phyloP scores from a whole-genome alignment of 2,797 vertebrate genomes.

The Siniperca undulata region DNA sequence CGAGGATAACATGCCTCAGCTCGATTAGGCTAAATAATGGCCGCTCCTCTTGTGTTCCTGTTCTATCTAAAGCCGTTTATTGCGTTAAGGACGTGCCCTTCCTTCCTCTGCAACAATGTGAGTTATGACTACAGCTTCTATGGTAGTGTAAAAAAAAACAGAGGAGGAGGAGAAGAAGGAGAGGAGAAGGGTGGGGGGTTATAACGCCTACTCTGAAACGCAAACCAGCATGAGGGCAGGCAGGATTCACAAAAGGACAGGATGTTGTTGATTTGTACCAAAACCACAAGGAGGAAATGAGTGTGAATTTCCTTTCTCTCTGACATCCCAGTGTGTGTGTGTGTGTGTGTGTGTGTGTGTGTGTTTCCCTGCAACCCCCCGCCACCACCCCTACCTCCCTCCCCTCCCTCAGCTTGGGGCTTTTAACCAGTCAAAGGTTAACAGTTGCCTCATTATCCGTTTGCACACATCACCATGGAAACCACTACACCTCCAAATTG shows the following conservation, averaged over 20 bases:
- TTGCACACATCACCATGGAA: slow-evolving; percentile 80
- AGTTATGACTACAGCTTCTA: slow-evolving; percentile 71
- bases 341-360: slow-evolving; percentile 78
- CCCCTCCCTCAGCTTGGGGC: slow-evolving; percentile 70
- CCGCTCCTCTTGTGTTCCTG: slow-evolving; percentile 50
- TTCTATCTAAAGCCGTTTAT: slow-evolving; percentile 69
- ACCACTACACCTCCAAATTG: slow-evolving; percentile 76
- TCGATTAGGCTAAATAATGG: slow-evolving; percentile 58
- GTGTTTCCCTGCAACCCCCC: slow-evolving; percentile 13
- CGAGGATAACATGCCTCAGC: slow-evolving; percentile 28
- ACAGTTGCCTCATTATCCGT: slow-evolving; percentile 81
- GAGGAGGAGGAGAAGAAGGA: not conserved
- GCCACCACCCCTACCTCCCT: slow-evolving; percentile 41
- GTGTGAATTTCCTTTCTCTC: slow-evolving; percentile 93
- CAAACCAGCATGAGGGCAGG: slow-evolving; percentile 88
- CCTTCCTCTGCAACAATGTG: slow-evolving; percentile 78
- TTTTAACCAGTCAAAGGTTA: slow-evolving; percentile 87
- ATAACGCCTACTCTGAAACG: slow-evolving; percentile 79
- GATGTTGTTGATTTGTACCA: slow-evolving; percentile 98
- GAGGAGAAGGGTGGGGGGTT: slow-evolving; percentile 32
- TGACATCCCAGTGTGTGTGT: slow-evolving; percentile 88
- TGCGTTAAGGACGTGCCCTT: slow-evolving; percentile 76
- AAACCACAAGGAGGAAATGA: slow-evolving; percentile 96
- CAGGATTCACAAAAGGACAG: slow-evolving; percentile 95
- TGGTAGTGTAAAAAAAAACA: slow-evolving; percentile 56